Conservation (phyloP, 2,113 vertebrate species). For the Dipodomys merriami region DNA sequence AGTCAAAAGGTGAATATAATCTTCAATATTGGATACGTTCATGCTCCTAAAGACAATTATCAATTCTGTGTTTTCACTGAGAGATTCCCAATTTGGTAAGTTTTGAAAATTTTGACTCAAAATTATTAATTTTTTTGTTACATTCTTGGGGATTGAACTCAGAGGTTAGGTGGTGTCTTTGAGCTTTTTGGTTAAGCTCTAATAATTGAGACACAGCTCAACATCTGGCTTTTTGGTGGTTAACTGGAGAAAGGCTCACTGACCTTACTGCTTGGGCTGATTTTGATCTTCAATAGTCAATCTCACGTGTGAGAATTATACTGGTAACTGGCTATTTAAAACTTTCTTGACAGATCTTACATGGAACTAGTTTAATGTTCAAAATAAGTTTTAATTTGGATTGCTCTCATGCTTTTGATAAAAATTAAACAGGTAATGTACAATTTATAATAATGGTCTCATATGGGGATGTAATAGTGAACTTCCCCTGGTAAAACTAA, state of each 20-base stretch:
- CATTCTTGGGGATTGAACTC: too few species aligned
- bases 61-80: neutral
- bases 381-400: neutral
- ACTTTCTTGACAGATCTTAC: too few species aligned
- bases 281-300: too few species aligned
- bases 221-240: too few species aligned
- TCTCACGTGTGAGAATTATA: too few species aligned
- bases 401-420: neutral
- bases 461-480: too few species aligned
- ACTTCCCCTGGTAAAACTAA: too few species aligned
- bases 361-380: neutral
- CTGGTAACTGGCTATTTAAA: too few species aligned
- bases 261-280: too few species aligned
- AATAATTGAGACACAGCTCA: too few species aligned
- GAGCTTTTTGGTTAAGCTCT: neutral
- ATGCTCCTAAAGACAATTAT: neutral
- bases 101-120: neutral
- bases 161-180: neutral
- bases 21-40: neutral
- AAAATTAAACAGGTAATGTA: neutral
- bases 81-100: neutral
- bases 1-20: neutral
- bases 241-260: too few species aligned
- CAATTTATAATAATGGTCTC: neutral
- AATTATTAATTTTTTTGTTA: neutral